Evolutionary conservation across 2,888 invertebrate genomes (phyloP).

Genomic region (Metallyticus violacea): DNA sequence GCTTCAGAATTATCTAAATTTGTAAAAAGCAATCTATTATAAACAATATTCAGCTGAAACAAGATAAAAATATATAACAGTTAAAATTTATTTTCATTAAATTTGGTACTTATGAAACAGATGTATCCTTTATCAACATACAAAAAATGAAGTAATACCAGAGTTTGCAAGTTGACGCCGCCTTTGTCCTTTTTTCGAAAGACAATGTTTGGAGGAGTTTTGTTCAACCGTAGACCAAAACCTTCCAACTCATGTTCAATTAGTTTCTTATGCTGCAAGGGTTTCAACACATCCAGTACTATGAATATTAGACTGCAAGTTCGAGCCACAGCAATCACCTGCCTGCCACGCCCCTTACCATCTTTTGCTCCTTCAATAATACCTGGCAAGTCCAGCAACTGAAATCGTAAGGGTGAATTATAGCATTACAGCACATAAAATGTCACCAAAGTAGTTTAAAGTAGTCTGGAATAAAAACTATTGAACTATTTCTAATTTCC

Average conservation of each 20-base stretch:
- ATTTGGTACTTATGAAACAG: too few species aligned
- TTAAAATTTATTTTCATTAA: too few species aligned
- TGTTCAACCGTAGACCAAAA: conserved; percentile 93
- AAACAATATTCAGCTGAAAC: too few species aligned
- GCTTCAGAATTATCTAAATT: too few species aligned
- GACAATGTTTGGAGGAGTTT: conserved; percentile 94
- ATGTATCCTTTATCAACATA: not conserved
- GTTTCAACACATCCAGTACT: conserved; percentile 95
- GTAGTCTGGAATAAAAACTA: too few species aligned
- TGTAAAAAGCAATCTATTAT: too few species aligned
- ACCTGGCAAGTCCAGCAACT: conserved; percentile 97
- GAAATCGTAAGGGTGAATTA: conserved; percentile 35
- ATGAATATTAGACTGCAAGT: conserved; percentile 98
- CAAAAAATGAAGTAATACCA: conserved; percentile 53
- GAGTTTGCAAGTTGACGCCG: conserved; percentile 90
- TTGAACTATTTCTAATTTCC: too few species aligned
- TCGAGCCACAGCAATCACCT: conserved; percentile 97
- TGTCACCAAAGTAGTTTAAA: not conserved
- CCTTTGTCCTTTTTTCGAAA: conserved; percentile 98
- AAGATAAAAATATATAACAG: too few species aligned
- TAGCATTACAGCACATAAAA: conserved; percentile 32
- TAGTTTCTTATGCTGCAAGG: conserved; percentile 91
- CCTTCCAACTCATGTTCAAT: conserved; percentile 99
- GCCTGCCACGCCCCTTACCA: conserved; percentile 97
- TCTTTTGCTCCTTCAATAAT: conserved; percentile 99